phyloP scores from a whole-genome alignment of 37 sponge, comb jelly and placozoan genomes.

The Eunapius fragilis region DNA sequence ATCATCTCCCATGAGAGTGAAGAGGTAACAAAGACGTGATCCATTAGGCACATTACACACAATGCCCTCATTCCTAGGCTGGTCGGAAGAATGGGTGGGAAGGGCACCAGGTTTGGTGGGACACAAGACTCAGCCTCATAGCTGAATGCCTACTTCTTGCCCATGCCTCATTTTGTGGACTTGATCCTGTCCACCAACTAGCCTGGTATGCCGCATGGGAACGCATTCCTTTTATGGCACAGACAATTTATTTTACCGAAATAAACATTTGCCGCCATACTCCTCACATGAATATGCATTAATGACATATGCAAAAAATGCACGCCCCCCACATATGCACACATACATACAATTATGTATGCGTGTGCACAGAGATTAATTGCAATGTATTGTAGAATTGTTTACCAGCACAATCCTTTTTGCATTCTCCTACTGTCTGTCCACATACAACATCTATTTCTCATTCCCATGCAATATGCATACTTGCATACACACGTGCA shows the following conservation, averaged over 20 bases:
- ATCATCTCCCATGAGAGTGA: background rate
- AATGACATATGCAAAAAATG: background rate
- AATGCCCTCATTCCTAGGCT: background rate
- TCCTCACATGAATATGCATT: too few relatives aligned
- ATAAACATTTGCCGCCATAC: too few relatives aligned
- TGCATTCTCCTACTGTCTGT: too few relatives aligned
- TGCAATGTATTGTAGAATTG: too few relatives aligned
- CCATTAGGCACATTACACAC: background rate
- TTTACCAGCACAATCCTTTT: too few relatives aligned
- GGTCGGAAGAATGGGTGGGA: background rate
- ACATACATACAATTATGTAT: conserved; percentile 6
- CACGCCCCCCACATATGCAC: background rate
- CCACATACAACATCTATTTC: background rate
- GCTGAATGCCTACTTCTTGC: background rate
- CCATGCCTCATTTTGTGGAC: background rate
- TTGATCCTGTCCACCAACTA: background rate
- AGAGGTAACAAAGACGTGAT: background rate
- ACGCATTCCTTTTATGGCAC: too few relatives aligned
- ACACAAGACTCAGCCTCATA: background rate
- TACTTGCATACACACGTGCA: conserved; percentile 11
- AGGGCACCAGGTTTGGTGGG: background rate
- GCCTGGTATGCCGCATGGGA: background rate
- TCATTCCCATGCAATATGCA: background rate
- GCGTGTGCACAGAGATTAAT: conserved; percentile 9
- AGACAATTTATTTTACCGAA: too few relatives aligned